Percentiles rank a stretch among this genome's conserved stretches.
These are phyloP conservation scores for Aphelinus atriplicis DNA, from an alignment of 1,140 invertebrate genomes.

Conservation along the genomic window DNA sequence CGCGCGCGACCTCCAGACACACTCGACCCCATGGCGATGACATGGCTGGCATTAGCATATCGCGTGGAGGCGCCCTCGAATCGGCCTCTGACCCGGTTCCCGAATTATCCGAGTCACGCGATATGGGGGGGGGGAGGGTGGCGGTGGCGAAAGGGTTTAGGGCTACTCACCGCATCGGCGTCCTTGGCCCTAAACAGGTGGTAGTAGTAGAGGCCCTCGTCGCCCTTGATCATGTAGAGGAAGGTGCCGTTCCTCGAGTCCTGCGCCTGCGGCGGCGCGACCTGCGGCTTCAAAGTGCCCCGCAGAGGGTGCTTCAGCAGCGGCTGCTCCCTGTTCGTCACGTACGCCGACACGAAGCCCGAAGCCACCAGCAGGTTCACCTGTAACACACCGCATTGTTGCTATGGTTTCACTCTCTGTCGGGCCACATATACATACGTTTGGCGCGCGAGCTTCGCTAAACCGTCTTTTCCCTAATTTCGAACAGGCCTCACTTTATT, in stretches of 20 bases:
- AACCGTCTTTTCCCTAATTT: too few relatives aligned
- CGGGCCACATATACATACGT: too few relatives aligned
- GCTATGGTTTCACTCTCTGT: too few relatives aligned
- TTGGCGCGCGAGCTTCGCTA: too few relatives aligned
- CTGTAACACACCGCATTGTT: constrained; percentile 39
- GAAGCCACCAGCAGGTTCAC: constrained; percentile 55
- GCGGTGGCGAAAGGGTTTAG: background rate
- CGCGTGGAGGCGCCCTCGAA: background rate
- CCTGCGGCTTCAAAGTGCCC: constrained; percentile 53
- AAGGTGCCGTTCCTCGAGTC: constrained; percentile 54
- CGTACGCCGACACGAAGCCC: constrained; percentile 55
- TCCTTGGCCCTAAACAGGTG: constrained; percentile 57
- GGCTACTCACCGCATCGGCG: constrained; percentile 49
- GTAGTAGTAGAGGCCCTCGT: constrained; percentile 56
- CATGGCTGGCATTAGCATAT: background rate
- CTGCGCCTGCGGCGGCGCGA: constrained; percentile 52
- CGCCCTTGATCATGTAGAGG: constrained; percentile 56
- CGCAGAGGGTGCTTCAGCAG: constrained; percentile 55
- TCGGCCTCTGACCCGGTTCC: too few relatives aligned
- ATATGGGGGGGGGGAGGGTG: too few relatives aligned
- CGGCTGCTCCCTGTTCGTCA: constrained; percentile 52
- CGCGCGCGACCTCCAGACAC: too few relatives aligned
- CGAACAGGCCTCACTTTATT: too few relatives aligned
- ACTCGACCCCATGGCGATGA: background rate
- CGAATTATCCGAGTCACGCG: too few relatives aligned